Percentiles rank a stretch among this genome's conserved stretches.
Conservation (phyloP, 2,113 vertebrate species). For the Lophotis ruficrista region DNA sequence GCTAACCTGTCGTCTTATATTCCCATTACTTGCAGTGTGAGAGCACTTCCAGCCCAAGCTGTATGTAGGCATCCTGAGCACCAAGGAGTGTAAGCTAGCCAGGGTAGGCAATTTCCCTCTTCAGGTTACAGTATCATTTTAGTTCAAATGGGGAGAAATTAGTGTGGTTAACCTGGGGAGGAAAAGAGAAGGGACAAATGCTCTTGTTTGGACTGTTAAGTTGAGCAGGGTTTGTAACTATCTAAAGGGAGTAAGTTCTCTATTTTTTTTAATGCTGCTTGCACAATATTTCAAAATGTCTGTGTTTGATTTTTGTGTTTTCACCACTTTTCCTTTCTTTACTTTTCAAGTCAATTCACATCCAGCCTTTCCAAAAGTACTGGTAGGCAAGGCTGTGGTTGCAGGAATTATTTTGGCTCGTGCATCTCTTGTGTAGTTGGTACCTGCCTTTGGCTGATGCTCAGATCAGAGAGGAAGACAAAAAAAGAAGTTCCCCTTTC, state of each 20-base stretch:
- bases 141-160: neutral
- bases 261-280: fast-evolving
- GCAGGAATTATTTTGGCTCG: neutral
- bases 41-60: neutral
- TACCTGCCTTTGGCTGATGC: neutral
- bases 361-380: slow-evolving; percentile 36
- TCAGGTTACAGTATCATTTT: neutral
- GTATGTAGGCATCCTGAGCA: neutral
- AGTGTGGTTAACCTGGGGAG: neutral
- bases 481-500: slow-evolving; percentile 22
- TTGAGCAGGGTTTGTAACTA: neutral
- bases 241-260: neutral
- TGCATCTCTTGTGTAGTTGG: neutral
- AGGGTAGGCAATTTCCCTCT: neutral
- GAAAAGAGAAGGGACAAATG: neutral
- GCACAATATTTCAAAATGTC: neutral
- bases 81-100: neutral
- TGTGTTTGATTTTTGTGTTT: neutral
- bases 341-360: neutral
- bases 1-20: neutral
- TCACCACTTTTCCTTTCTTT: neutral
- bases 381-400: slow-evolving; percentile 25
- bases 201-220: neutral
- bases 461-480: neutral
- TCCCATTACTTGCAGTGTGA: neutral